Evolutionary conservation across 2,888 invertebrate genomes (phyloP), one percentile per base, ranked within the genome.

Genomic region (Tenthredo distinguenda): DNA sequence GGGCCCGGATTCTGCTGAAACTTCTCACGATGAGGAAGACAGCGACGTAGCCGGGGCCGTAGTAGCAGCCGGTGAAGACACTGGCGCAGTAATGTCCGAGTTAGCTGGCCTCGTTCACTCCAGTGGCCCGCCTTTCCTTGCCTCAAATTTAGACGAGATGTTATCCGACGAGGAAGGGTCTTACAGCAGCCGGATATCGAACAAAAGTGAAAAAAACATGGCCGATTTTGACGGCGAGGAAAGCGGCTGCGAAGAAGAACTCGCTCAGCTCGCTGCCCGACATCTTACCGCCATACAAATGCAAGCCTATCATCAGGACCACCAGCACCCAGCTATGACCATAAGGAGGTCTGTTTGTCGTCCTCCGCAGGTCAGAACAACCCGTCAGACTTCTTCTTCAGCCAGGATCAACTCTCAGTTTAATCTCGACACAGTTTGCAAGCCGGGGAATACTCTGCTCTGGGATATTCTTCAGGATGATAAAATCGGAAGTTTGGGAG

Each of bases 391-490:
- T 26, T 47, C 31, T 26, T 47, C 31, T 68, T 34, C 26, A 15
- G 87, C 90, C 1, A 89, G 90, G 47, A 68, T 90, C n/a, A 90
- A 79, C 74, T 90, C 91, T 87, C 94, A 95, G 90, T 95, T 95
- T 91, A 95, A 95, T 91, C 94, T 95, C 87, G 96, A 96, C 88
- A 96, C 97, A 90, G 98, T 99, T 40, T 98, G 98, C 92, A 96
- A 97, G 89, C 97, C 98, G 65, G 99, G 99, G 1, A 98, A 97
- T 93, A 99, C 99, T 7, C 94, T 99, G 87, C 95, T 99, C 1
- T 99, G 99, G 99, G 99, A 99, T 94, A 94, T 99, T 87, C 94
- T 99, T 87, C 98, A 98, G 93, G 98, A 99, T 93, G 97, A 97
- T 90, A 97, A 96, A 94, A 98, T 98, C 92, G 96, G 96, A 86